Conservation (phyloP, 2,888 invertebrate species). For the Sylvicola fuscatus region DNA sequence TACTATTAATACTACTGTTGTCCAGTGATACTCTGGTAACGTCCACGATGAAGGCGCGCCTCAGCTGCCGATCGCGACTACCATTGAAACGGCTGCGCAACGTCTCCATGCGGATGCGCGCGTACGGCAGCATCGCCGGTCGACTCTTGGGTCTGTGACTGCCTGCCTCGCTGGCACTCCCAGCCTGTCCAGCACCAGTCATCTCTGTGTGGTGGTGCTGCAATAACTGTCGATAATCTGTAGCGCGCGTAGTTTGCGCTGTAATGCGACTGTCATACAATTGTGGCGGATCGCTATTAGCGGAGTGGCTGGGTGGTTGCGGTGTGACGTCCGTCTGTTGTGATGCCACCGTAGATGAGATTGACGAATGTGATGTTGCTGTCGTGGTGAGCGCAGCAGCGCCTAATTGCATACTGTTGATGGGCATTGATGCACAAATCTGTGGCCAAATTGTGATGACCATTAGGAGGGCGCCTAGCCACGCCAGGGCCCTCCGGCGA, state of each 20-base stretch:
- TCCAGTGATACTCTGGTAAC: too few relatives aligned
- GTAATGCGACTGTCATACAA: not conserved
- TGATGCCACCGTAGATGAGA: not conserved
- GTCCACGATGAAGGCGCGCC: too few relatives aligned
- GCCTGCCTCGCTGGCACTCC: too few relatives aligned
- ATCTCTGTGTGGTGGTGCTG: too few relatives aligned
- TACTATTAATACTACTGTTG: too few relatives aligned
- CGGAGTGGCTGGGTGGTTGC: not conserved
- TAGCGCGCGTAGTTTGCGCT: not conserved
- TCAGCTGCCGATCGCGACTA: too few relatives aligned
- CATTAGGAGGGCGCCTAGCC: constrained; percentile 26
- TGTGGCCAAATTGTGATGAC: constrained; percentile 19
- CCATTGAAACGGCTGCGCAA: too few relatives aligned
- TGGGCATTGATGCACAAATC: constrained; percentile 17
- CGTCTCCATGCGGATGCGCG: too few relatives aligned
- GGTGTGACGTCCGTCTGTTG: not conserved
- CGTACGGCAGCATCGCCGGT: too few relatives aligned
- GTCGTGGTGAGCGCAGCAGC: constrained; percentile 9
- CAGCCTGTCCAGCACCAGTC: too few relatives aligned
- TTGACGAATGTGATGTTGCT: constrained; percentile 2
- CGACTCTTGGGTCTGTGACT: too few relatives aligned
- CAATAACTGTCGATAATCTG: not conserved
- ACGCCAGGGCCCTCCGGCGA: constrained; percentile 25
- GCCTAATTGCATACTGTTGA: too few relatives aligned
- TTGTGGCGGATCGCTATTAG: not conserved